Conservation (phyloP, 2,797 vertebrate species). For the Bovichtus variegatus region DNA sequence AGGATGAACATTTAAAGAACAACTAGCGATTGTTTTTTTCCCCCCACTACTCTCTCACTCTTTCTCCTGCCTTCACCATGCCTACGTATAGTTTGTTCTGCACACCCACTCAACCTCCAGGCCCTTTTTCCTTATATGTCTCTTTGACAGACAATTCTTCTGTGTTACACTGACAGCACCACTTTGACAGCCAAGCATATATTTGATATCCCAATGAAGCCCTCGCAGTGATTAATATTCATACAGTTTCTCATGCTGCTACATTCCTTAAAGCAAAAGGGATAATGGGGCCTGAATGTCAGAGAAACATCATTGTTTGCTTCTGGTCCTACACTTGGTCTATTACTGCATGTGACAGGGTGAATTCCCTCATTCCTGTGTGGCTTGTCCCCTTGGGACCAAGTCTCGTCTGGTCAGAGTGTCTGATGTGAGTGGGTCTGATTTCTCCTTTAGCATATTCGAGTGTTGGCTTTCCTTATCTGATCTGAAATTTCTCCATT, state of each 20-base stretch:
- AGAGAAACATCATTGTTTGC: conserved; percentile 32
- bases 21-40: conserved; percentile 33
- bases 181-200: conserved; percentile 15
- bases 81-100: conserved; percentile 39
- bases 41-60: conserved; percentile 27
- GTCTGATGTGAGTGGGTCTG: conserved; percentile 35
- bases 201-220: conserved; percentile 19
- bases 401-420: conserved; percentile 35
- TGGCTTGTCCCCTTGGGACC: conserved; percentile 27
- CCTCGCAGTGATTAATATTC: conserved; percentile 19
- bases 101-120: conserved; percentile 36
- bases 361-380: conserved; percentile 32
- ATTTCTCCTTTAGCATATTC: conserved; percentile 32
- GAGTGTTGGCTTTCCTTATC: conserved; percentile 24
- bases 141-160: conserved; percentile 30
- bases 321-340: conserved; percentile 13
- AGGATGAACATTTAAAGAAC: conserved; percentile 58
- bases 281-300: conserved; percentile 21
- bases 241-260: not conserved
- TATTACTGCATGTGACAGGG: conserved; percentile 28
- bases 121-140: conserved; percentile 12
- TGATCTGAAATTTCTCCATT: conserved; percentile 28
- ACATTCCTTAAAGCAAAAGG: conserved; percentile 14
- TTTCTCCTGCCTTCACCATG: conserved; percentile 36
- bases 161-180: conserved; percentile 15